phyloP scores from a whole-genome alignment of 2,888 invertebrate species.

The Neria commutata region DNA sequence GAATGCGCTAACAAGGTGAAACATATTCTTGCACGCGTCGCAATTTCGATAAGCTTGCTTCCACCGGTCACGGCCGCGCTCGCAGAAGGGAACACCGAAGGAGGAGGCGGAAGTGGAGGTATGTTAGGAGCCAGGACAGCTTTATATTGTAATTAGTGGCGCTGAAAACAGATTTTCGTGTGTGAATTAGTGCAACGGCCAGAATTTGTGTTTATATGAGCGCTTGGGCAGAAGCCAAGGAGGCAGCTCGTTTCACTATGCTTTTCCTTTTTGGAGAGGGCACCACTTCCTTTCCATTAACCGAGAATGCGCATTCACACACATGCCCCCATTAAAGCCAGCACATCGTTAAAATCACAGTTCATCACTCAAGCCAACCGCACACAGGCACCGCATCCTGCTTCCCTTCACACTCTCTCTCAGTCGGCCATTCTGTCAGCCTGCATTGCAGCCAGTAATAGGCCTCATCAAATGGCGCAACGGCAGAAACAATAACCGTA shows the following conservation, averaged over 20 bases:
- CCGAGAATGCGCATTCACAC: too few species aligned
- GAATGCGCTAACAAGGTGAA: slow-evolving; percentile 57
- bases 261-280: too few species aligned
- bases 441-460: slow-evolving; percentile 46
- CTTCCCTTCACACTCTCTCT: not conserved
- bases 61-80: not conserved
- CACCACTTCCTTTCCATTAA: too few species aligned
- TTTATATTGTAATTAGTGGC: not conserved
- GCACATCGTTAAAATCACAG: slow-evolving; percentile 57
- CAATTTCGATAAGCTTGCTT: slow-evolving; percentile 28
- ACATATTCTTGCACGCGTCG: slow-evolving; percentile 56
- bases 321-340: slow-evolving; percentile 41
- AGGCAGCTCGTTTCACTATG: too few species aligned
- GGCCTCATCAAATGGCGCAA: slow-evolving; percentile 41
- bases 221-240: too few species aligned
- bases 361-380: slow-evolving; percentile 39
- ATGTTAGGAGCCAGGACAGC: not conserved
- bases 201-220: too few species aligned
- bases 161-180: slow-evolving; percentile 1
- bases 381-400: not conserved
- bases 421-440: not conserved
- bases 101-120: not conserved
- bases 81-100: not conserved
- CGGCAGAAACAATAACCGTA: slow-evolving; percentile 43
- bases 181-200: too few species aligned